Evolutionary conservation across 2,888 invertebrate genomes (phyloP).

Genomic region (Lepidocyrtinus sp.): DNA sequence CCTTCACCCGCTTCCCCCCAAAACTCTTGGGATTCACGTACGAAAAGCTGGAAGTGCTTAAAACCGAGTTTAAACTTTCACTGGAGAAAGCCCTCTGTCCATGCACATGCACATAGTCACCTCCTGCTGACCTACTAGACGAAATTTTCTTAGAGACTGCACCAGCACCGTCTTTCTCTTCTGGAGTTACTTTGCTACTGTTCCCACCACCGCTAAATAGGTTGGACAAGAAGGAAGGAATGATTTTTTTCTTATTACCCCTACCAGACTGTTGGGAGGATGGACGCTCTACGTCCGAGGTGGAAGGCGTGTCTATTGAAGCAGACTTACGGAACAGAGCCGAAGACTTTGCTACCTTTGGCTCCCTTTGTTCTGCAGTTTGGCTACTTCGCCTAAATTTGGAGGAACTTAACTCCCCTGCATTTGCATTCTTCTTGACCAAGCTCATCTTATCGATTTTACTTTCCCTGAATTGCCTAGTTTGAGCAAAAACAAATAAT

Average conservation of each 20-base stretch:
- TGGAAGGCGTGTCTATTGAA: conserved; percentile 32
- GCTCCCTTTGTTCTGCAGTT: background rate
- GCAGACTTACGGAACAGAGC: conserved; percentile 31
- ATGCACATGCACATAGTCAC: background rate
- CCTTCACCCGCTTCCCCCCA: conserved; percentile 64
- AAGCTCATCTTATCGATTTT: conserved; percentile 38
- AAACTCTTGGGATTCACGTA: conserved; percentile 64
- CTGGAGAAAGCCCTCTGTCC: conserved; percentile 44
- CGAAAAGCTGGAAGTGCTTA: conserved; percentile 66
- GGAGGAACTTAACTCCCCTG: too few species aligned
- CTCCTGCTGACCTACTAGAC: background rate
- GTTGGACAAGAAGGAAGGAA: conserved; percentile 46
- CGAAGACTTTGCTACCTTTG: conserved; percentile 23
- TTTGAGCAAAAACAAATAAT: background rate
- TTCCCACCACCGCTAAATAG: conserved; percentile 33
- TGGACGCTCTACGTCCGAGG: conserved; percentile 27
- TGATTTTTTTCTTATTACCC: conserved; percentile 49
- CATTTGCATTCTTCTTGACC: conserved; percentile 32
- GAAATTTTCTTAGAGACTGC: background rate
- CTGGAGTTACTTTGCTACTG: background rate
- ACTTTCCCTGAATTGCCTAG: background rate
- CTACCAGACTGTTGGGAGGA: conserved; percentile 24
- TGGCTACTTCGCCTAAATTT: background rate
- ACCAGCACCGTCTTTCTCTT: background rate
- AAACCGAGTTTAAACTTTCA: conserved; percentile 67